These are phyloP conservation scores for Xerus rutilus DNA, from an alignment of 2,797 vertebrate genomes.

Conservation along the genomic window DNA sequence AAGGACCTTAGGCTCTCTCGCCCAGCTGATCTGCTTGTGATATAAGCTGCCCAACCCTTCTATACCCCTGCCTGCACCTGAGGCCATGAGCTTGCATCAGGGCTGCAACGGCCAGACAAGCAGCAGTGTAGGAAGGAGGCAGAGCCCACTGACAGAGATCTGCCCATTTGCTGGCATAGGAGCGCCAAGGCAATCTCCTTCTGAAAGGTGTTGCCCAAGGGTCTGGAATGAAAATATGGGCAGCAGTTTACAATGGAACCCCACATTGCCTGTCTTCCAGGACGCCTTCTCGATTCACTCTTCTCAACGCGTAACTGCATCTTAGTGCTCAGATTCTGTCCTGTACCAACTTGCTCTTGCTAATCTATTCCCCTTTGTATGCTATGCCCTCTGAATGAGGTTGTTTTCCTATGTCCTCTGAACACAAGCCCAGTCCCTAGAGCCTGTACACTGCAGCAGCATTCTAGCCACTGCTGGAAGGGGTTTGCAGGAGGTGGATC, in stretches of 20 bases:
- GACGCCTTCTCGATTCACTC: not conserved
- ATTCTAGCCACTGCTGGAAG: not conserved
- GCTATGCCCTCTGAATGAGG: not conserved
- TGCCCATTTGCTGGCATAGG: not conserved
- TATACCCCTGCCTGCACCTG: not conserved
- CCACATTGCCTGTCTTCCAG: not conserved
- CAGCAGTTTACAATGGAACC: not conserved
- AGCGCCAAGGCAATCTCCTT: not conserved
- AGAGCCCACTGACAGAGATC: not conserved
- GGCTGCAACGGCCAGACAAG: not conserved
- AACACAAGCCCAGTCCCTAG: not conserved
- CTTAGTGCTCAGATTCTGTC: not conserved
- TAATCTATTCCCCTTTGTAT: not conserved
- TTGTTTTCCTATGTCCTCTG: not conserved
- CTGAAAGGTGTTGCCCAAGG: not conserved
- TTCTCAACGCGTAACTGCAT: not conserved
- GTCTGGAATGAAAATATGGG: not conserved
- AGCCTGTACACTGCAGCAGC: not conserved
- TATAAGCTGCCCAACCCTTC: not conserved
- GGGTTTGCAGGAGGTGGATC: not conserved
- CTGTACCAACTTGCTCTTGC: not conserved
- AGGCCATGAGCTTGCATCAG: not conserved
- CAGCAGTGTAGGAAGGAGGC: not conserved
- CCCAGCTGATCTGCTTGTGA: not conserved
- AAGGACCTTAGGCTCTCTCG: not conserved